Evolutionary conservation across 2,888 invertebrate species (phyloP).

Genomic region (Tachina lurida): DNA sequence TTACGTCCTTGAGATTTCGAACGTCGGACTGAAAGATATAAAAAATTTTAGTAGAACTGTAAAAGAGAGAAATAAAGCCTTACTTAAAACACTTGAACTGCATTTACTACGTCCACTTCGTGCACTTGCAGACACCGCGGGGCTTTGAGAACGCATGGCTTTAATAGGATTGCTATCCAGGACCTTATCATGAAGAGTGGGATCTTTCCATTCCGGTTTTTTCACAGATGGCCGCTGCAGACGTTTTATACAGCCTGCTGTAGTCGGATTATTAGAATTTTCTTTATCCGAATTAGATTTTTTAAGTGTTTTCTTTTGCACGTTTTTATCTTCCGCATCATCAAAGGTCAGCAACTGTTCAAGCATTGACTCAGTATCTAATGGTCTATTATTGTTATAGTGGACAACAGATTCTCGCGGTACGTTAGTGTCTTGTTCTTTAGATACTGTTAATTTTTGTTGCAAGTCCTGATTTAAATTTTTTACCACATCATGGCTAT

Average conservation of each 20-base stretch:
- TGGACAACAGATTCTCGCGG: constrained; percentile 6
- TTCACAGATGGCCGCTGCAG: constrained; percentile 42
- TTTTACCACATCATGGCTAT: not conserved
- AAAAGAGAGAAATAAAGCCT: constrained; percentile 25
- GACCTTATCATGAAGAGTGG: constrained; percentile 30
- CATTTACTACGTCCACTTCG: constrained; percentile 56
- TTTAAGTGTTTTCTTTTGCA: not conserved
- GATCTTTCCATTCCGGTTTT: constrained; percentile 58
- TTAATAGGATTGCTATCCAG: constrained; percentile 10
- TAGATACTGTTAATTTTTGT: constrained; percentile 35
- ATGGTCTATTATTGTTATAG: constrained; percentile 27
- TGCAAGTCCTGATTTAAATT: constrained; percentile 30
- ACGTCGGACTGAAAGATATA: constrained; percentile 73
- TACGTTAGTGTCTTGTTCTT: not conserved
- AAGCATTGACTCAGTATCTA: constrained; percentile 56
- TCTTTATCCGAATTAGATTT: constrained; percentile 5
- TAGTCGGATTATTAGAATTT: not conserved
- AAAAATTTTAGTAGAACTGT: not conserved
- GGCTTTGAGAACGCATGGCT: constrained; percentile 33
- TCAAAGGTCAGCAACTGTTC: constrained; percentile 36
- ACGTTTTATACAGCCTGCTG: constrained; percentile 42
- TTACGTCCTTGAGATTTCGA: constrained; percentile 73
- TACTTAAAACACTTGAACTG: constrained; percentile 68
- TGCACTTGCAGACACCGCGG: constrained; percentile 22
- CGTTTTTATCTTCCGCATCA: not conserved